Base-by-base conservation (phyloP, 2,888 invertebrate genomes). In the Brachyptera putata region DNA sequence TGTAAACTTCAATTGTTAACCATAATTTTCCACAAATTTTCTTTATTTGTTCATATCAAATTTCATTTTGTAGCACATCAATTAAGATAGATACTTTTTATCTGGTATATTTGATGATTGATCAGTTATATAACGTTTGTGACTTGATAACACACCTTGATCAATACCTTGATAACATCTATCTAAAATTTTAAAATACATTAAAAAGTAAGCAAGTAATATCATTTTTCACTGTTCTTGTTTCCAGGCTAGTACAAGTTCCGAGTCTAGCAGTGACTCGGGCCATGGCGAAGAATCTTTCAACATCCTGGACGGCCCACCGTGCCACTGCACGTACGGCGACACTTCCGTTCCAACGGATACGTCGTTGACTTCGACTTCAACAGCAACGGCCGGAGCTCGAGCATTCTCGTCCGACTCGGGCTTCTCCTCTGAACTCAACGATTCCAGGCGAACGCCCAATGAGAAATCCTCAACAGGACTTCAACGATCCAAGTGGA, bases 401-500 rank as follows among this genome's bases (percentile, higher is more conserved):
- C 53, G 68, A 71, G 76, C 75, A 61, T 76, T 75, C 66, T 76
- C 76, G 14, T 76, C 76, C 60, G 77, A 77, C 69, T 79, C 79
- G 0, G 79, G 79, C 3, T 78, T 79, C 68, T 78, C 78, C 1
- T 79, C 79, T 1, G 78, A 79, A 63, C 69, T 77, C 30, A 78
- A 76, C 64, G 77, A 74, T 25, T 76, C 77, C 26, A 41, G 63
- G 59, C 34, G 14, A 50, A 46, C 22, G 55, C n/a, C n/a, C n/a
- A 50, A 43, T 14, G 36, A 37, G n/a, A 62, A 56, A n/a, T 26
- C 64, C 16, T 22, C 55, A 39, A 43, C 61, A 7, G 62, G 61
- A n/a, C 58, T 81, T 60, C 77, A 74, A 9, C 75, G 81, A 14
- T 80, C 82, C 49, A 79, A 77, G 66, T 83, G 83, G 83, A 82